Conservation (phyloP, 2,888 invertebrate genomes). For the Perdita meconis region DNA sequence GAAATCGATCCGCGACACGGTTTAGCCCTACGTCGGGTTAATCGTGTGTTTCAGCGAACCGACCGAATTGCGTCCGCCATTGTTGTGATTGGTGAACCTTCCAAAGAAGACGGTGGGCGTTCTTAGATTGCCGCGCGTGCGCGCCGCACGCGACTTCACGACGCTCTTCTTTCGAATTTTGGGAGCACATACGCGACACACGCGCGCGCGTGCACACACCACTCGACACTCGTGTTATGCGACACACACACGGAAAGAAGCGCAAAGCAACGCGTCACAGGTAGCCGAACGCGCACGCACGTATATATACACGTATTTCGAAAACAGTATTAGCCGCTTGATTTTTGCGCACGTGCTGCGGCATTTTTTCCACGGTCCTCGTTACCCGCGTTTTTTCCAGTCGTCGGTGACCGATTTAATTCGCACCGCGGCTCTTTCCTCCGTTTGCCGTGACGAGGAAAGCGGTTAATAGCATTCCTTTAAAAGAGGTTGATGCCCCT, state of each 20-base stretch:
- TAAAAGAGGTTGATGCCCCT: conserved; percentile 4
- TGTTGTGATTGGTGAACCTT: conserved; percentile 80
- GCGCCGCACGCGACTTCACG: conserved; percentile 58
- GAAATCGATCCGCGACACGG: conserved; percentile 16
- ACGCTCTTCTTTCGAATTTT: conserved; percentile 77
- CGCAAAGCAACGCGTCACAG: conserved; percentile 39
- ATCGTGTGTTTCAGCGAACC: conserved; percentile 74
- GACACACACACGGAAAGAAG: background rate
- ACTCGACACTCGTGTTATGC: conserved; percentile 36
- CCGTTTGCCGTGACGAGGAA: background rate
- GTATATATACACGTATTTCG: conserved; percentile 41
- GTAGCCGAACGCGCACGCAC: conserved; percentile 33
- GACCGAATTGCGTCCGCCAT: conserved; percentile 80
- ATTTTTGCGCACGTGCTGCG: conserved; percentile 63
- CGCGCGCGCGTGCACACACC: conserved; percentile 13
- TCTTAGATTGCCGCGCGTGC: conserved; percentile 79
- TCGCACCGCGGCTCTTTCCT: background rate
- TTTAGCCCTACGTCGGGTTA: conserved; percentile 48
- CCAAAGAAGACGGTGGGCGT: conserved; percentile 76
- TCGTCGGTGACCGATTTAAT: conserved; percentile 13
- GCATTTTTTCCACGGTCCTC: conserved; percentile 28
- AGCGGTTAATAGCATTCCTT: conserved; percentile 25
- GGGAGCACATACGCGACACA: conserved; percentile 36
- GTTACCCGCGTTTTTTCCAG: conserved; percentile 49
- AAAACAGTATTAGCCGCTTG: conserved; percentile 44